Base-by-base conservation (phyloP, 1,140 invertebrate species). In the Amyelois transitella region DNA sequence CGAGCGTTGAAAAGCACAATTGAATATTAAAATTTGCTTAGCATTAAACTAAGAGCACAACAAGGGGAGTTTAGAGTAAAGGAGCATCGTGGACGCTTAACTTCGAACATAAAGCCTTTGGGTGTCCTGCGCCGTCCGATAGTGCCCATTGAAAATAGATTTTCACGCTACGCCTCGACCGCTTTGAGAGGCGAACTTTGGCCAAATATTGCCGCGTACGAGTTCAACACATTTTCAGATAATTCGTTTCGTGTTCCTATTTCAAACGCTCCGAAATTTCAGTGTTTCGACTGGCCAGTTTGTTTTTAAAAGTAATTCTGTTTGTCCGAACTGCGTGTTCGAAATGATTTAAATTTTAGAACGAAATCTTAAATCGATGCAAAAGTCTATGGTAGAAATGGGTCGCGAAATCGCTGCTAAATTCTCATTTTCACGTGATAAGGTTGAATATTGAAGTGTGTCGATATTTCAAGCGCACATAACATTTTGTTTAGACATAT, bases 21-120 rank as follows among this genome's bases (percentile, higher is more conserved):
- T 83, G 82, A 83, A 83, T 81, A 83, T 83, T 83, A 82, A 86
- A 86, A 83, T 83, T 83, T 82, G 80, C 78, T 83, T 77, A 86
- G 65, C 78, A 61, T 60, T 70, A 66, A 73, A 72, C 78, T 71
- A 74, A 77, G 72, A 72, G 75, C 60, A 64, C 49, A 69, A 70
- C 50, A 59, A 73, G 70, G 72, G 72, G 71, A 72, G 75, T 75
- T 74, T 67, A 66, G 51, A 62, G 75, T 65, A 66, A 68, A 67
- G 66, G 75, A 78, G 77, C 74, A 72, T 70, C 69, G 69, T 75
- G 69, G 54, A 63, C 64, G 74, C 60, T 70, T 73, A 84, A 81
- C 75, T 84, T 82, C 51, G 72, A 49, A 62, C 69, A 69, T 69
- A 81, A 85, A 85, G 76, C 79, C 77, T 77, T 72, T 56, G 60